These are phyloP conservation scores for Pachycephus smyrnensis DNA, from an alignment of 2,888 invertebrate species.

Conservation along the genomic window DNA sequence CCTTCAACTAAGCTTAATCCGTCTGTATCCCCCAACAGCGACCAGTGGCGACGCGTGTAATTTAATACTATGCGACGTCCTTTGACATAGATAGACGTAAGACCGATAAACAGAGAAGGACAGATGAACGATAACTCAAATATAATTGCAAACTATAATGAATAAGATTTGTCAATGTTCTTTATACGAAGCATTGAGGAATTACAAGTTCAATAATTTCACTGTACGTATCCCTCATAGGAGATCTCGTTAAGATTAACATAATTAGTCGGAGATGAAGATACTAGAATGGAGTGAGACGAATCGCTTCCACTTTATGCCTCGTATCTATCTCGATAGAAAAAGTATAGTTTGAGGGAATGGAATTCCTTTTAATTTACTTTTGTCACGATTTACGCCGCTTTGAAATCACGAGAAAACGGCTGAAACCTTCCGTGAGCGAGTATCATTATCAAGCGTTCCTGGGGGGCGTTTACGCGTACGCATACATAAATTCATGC, in stretches of 20 bases:
- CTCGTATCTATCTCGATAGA: not conserved
- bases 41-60: not conserved
- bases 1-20: conserved; percentile 39
- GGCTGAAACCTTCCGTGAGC: not conserved
- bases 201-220: not conserved
- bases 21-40: conserved; percentile 26
- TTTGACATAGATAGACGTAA: not conserved
- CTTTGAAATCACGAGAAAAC: not conserved
- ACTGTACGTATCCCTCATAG: not conserved
- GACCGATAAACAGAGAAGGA: not conserved
- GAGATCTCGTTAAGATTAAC: not conserved
- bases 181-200: not conserved
- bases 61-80: not conserved
- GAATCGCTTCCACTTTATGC: not conserved
- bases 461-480: conserved; percentile 27
- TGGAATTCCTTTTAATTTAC: not conserved
- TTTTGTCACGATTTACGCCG: not conserved
- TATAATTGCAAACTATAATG: not conserved
- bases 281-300: not conserved
- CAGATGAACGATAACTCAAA: not conserved
- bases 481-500: conserved; percentile 22
- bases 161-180: not conserved
- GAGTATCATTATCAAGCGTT: not conserved
- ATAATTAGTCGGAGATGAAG: not conserved
- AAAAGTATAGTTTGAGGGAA: not conserved